Percentiles rank a stretch among this genome's conserved stretches.
phyloP scores from a whole-genome alignment of 2,797 vertebrate species.

The Siniperca scherzeri region DNA sequence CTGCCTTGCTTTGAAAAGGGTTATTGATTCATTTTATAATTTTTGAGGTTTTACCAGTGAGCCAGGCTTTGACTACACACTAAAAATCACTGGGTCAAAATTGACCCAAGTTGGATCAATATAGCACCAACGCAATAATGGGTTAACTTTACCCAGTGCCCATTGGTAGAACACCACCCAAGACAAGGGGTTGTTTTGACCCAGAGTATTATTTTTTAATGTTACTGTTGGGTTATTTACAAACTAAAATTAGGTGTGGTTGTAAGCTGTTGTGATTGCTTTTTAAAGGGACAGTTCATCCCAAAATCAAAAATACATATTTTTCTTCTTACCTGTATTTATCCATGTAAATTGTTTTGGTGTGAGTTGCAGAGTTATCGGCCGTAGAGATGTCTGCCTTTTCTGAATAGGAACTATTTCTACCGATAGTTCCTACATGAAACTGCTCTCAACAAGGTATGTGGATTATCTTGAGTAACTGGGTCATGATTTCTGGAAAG shows the following conservation, averaged over 20 bases:
- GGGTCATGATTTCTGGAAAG: too few species aligned
- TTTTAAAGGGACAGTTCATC: not conserved
- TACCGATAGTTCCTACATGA: too few species aligned
- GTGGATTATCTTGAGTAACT: too few species aligned
- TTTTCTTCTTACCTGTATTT: too few species aligned
- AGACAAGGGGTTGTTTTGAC: not conserved
- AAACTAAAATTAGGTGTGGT: not conserved
- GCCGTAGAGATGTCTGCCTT: too few species aligned
- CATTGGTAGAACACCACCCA: not conserved
- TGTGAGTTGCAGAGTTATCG: too few species aligned
- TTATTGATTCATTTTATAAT: slow-evolving; percentile 12
- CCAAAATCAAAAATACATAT: too few species aligned
- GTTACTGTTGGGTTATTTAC: not conserved
- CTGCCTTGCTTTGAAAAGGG: slow-evolving; percentile 13
- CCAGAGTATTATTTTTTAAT: not conserved
- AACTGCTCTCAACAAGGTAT: too few species aligned
- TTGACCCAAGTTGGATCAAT: not conserved
- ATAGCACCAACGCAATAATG: not conserved
- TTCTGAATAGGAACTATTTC: too few species aligned
- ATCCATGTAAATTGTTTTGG: too few species aligned
- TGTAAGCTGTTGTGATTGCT: not conserved
- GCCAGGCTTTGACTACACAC: not conserved
- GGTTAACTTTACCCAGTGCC: not conserved
- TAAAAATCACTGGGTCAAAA: not conserved
- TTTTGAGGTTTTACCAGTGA: slow-evolving; percentile 9